Percentiles rank a stretch among this genome's conserved stretches.
Conservation (phyloP, 1,140 invertebrate species). For the Dendrolimus kikuchii region DNA sequence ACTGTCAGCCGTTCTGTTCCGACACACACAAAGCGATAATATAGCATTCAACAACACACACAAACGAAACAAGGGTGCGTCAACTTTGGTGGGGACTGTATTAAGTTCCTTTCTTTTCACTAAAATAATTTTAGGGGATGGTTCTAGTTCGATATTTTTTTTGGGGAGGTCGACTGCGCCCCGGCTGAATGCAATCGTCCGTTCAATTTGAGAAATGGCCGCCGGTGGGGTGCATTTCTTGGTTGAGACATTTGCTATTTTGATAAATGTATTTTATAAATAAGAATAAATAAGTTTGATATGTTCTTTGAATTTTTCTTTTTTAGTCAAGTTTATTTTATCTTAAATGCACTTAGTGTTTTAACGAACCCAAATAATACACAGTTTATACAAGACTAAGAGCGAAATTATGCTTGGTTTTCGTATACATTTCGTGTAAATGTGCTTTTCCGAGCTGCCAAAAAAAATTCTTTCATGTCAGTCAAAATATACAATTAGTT, state of each 20-base stretch:
- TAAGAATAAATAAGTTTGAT: too few species aligned
- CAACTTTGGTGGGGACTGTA: constrained; percentile 62
- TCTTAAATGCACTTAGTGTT: too few species aligned
- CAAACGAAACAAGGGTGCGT: constrained; percentile 48
- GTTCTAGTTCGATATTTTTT: constrained; percentile 69
- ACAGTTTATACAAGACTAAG: too few species aligned
- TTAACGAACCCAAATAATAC: too few species aligned
- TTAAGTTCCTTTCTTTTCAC: constrained; percentile 72
- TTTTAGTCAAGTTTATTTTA: too few species aligned
- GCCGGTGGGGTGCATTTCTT: constrained; percentile 46
- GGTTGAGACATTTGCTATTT: constrained; percentile 40
- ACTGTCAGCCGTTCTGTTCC: constrained; percentile 50
- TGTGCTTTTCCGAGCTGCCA: too few species aligned
- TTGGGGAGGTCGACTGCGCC: constrained; percentile 41
- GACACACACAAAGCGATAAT: constrained; percentile 46
- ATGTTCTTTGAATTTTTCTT: too few species aligned
- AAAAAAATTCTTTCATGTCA: too few species aligned
- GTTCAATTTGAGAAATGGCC: constrained; percentile 65
- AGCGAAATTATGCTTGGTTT: too few species aligned
- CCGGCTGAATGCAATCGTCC: constrained; percentile 53
- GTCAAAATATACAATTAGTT: too few species aligned
- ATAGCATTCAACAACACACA: constrained; percentile 20
- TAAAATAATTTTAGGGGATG: constrained; percentile 72
- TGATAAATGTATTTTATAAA: not conserved
- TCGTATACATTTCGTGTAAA: too few species aligned